Percentiles rank a stretch among this genome's conserved stretches.
Conservation (phyloP, 2,797 vertebrate species). For the Bufotes viridis region DNA sequence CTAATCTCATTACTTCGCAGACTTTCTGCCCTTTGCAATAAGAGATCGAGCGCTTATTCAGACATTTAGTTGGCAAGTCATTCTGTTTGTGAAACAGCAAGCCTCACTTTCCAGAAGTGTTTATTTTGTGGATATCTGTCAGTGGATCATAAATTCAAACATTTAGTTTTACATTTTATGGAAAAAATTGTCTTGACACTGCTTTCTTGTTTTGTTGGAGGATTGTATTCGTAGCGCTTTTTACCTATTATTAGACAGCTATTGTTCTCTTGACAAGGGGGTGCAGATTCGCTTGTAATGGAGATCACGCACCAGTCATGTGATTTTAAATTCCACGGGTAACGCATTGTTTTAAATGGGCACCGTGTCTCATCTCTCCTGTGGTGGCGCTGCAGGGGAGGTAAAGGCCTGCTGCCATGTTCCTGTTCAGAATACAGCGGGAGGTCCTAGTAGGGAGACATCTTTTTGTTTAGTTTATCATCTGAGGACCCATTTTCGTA, state of each 20-base stretch:
- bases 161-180: not conserved
- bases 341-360: no score
- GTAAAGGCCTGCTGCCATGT: no score
- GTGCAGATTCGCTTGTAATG: not conserved
- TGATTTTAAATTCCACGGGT: no score
- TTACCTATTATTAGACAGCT: not conserved
- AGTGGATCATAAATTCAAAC: not conserved
- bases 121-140: not conserved
- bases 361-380: no score
- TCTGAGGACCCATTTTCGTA: no score
- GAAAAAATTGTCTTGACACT: not conserved
- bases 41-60: not conserved
- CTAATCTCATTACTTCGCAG: slow-evolving; percentile 5
- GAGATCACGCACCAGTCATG: no score
- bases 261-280: not conserved
- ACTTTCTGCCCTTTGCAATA: not conserved
- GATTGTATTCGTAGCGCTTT: not conserved
- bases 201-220: not conserved
- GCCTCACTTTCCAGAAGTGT: not conserved
- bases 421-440: no score
- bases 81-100: not conserved
- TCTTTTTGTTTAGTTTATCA: no score
- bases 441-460: no score
- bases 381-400: no score
- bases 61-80: not conserved